Conservation (phyloP, 2,888 invertebrate genomes). For the Ethmia dodecea region DNA sequence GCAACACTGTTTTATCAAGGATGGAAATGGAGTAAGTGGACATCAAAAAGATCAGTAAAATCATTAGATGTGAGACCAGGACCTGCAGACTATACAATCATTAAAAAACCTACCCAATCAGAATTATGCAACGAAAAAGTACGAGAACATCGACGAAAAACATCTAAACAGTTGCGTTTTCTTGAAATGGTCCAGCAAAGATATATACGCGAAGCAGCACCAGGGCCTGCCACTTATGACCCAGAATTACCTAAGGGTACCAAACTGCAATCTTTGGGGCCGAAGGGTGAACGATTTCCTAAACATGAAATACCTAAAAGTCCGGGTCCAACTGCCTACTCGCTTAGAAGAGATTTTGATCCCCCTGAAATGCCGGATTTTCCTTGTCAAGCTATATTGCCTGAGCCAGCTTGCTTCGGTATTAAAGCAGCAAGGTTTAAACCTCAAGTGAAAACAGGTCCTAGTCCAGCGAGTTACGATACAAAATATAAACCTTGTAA, state of each 20-base stretch:
- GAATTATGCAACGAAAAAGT: constrained; percentile 46
- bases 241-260: constrained; percentile 36
- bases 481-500: constrained; percentile 26
- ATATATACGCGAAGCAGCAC: constrained; percentile 39
- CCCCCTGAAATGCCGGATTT: constrained; percentile 23
- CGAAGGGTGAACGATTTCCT: constrained; percentile 43
- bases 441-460: constrained; percentile 32
- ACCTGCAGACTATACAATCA: constrained; percentile 46
- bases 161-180: constrained; percentile 48
- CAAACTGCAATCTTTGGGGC: constrained; percentile 32
- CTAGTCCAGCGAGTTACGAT: constrained; percentile 50
- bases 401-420: constrained; percentile 46
- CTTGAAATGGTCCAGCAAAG: constrained; percentile 51
- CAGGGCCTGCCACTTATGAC: constrained; percentile 51
- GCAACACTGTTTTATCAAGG: constrained; percentile 51
- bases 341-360: constrained; percentile 49
- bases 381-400: constrained; percentile 37
- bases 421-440: constrained; percentile 46
- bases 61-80: constrained; percentile 36
- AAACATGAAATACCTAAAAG: constrained; percentile 20
- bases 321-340: constrained; percentile 52
- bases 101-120: constrained; percentile 24
- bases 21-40: constrained; percentile 62
- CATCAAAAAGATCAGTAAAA: constrained; percentile 29
- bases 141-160: constrained; percentile 40